These are phyloP conservation scores for Hiodon tergisus DNA, from an alignment of 2,113 vertebrate species.

Conservation along the genomic window DNA sequence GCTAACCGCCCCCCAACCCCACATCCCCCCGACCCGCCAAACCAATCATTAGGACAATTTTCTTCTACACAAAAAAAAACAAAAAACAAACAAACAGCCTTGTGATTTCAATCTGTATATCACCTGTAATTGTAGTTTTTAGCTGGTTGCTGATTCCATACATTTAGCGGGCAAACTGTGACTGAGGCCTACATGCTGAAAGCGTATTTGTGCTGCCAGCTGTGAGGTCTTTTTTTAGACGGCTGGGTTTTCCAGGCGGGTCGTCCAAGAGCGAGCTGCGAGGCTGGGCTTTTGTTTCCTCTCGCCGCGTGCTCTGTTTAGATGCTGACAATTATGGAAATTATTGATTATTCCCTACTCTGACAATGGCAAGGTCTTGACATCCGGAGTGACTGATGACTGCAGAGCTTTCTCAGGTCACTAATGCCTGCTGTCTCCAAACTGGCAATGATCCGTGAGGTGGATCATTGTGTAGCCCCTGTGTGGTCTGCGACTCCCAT, in stretches of 20 bases:
- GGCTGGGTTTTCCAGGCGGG: conserved; percentile 65
- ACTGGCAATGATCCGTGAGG: conserved; percentile 49
- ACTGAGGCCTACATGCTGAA: conserved; percentile 82
- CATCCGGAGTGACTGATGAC: conserved; percentile 55
- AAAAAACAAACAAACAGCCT: conserved; percentile 80
- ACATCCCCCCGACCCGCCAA: conserved; percentile 54
- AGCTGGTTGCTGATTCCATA: conserved; percentile 98
- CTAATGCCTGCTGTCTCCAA: conserved; percentile 26
- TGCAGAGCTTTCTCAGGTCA: conserved; percentile 23
- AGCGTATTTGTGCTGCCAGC: conserved; percentile 75
- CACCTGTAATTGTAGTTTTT: conserved; percentile 99
- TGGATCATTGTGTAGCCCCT: conserved; percentile 22
- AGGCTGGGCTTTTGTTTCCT: conserved; percentile 84
- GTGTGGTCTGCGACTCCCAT: neutral
- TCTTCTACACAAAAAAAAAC: conserved; percentile 63
- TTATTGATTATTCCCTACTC: conserved; percentile 82
- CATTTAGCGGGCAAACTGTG: conserved; percentile 90
- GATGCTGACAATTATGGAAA: conserved; percentile 94
- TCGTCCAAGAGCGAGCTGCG: conserved; percentile 73
- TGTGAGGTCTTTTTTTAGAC: conserved; percentile 66
- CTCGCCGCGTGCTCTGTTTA: conserved; percentile 84
- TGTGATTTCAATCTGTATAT: conserved; percentile 99
- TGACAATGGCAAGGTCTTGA: conserved; percentile 79
- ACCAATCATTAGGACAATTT: conserved; percentile 99
- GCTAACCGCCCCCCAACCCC: conserved; percentile 68